These are phyloP conservation scores for Lepidurus couesii DNA, from an alignment of 1,140 invertebrate genomes.

Conservation along the genomic window DNA sequence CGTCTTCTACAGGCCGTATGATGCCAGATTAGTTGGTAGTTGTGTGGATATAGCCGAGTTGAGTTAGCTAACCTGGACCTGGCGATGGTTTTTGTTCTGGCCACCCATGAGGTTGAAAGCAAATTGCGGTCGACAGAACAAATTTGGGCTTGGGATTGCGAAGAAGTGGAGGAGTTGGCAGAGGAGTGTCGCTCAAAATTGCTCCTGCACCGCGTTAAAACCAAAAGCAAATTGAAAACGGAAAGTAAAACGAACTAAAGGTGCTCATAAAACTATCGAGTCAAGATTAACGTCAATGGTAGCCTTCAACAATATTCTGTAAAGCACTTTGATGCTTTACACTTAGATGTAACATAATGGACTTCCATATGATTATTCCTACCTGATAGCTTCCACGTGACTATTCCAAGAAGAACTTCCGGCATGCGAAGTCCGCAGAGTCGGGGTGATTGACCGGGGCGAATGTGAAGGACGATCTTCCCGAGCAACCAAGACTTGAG, in stretches of 20 bases:
- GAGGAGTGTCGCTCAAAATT: neutral
- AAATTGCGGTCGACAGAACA: conserved; percentile 12
- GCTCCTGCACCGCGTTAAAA: conserved; percentile 10
- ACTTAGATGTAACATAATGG: neutral
- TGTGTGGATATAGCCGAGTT: too few relatives aligned
- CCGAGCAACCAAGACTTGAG: conserved; percentile 13
- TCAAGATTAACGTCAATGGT: neutral
- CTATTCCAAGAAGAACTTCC: conserved; percentile 24
- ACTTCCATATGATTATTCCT: neutral
- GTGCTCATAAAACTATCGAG: neutral
- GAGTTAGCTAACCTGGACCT: conserved; percentile 8
- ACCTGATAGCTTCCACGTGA: conserved; percentile 33
- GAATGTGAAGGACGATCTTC: conserved; percentile 3
- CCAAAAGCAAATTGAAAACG: conserved; percentile 1
- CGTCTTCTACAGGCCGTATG: too few relatives aligned
- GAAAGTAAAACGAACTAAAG: neutral
- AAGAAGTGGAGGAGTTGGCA: neutral
- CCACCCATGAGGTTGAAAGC: conserved; percentile 11
- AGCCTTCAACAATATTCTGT: too few relatives aligned
- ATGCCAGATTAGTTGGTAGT: too few relatives aligned
- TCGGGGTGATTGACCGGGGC: neutral
- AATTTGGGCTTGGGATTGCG: neutral
- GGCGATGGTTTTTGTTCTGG: conserved; percentile 4
- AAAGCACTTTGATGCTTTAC: neutral
- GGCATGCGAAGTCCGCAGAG: neutral